Evolutionary conservation across 2,888 invertebrate genomes (phyloP).

Genomic region (Agonopterix arenella): DNA sequence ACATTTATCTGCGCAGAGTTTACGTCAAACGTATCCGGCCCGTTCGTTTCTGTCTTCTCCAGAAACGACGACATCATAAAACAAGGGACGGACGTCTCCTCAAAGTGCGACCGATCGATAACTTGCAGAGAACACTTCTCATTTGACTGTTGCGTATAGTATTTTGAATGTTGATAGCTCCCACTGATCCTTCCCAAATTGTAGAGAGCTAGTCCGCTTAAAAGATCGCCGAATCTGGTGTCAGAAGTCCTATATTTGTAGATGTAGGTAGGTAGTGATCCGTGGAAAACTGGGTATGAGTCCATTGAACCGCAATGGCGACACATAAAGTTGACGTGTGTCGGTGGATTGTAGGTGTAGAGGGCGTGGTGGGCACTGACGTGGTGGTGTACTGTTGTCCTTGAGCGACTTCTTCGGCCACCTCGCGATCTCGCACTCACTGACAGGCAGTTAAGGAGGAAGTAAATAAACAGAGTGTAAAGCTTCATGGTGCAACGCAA

Average conservation of each 20-base stretch:
- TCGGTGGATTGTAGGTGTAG: slow-evolving; percentile 61
- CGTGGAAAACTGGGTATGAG: slow-evolving; percentile 60
- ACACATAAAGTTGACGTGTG: slow-evolving; percentile 48
- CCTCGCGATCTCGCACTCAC: slow-evolving; percentile 44
- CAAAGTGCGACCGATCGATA: slow-evolving; percentile 42
- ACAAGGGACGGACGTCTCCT: slow-evolving; percentile 55
- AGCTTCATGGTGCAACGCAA: slow-evolving; percentile 49
- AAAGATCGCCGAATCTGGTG: slow-evolving; percentile 45
- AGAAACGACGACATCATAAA: slow-evolving; percentile 62
- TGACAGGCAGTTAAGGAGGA: slow-evolving; percentile 19
- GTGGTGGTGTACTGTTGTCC: slow-evolving; percentile 24
- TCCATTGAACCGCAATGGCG: slow-evolving; percentile 41
- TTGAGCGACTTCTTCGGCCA: slow-evolving; percentile 37
- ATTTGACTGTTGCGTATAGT: slow-evolving; percentile 34
- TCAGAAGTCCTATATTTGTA: slow-evolving; percentile 54
- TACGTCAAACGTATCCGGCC: slow-evolving; percentile 42
- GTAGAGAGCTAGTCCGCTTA: slow-evolving; percentile 60
- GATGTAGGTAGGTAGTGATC: slow-evolving; percentile 54
- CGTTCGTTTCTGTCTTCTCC: slow-evolving; percentile 26
- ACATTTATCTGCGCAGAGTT: slow-evolving; percentile 45
- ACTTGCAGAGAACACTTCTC: slow-evolving; percentile 61
- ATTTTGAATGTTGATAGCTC: slow-evolving; percentile 32
- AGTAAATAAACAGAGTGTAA: slow-evolving; percentile 25
- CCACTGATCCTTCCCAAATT: slow-evolving; percentile 51
- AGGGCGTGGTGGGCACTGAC: slow-evolving; percentile 49